These are phyloP conservation scores for Caligus rogercresseyi DNA, from an alignment of 1,140 invertebrate genomes.

Conservation along the genomic window DNA sequence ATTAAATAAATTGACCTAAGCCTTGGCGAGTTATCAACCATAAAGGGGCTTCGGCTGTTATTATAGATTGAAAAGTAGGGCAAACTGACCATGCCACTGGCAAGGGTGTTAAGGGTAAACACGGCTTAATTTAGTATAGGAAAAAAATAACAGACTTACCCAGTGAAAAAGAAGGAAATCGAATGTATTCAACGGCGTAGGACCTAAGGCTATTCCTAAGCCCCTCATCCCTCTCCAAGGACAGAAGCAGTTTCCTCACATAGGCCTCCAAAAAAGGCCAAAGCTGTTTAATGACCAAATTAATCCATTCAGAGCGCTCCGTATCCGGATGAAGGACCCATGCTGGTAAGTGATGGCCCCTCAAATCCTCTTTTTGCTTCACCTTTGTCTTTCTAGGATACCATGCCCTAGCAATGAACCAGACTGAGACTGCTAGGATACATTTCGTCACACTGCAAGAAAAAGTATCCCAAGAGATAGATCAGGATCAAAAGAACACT, in stretches of 20 bases:
- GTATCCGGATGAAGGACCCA: constrained; percentile 9
- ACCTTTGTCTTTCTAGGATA: not conserved
- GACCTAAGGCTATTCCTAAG: not conserved
- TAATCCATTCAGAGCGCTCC: constrained; percentile 15
- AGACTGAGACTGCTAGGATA: not conserved
- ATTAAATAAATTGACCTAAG: too few species aligned
- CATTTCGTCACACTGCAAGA: not conserved
- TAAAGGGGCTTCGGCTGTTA: too few species aligned
- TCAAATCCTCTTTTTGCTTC: not conserved
- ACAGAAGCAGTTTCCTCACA: not conserved
- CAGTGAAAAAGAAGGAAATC: not conserved
- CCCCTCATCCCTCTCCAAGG: not conserved
- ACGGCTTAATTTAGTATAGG: too few species aligned
- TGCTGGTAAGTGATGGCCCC: not conserved
- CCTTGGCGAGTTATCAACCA: too few species aligned
- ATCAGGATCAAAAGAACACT: not conserved
- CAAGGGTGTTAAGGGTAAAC: too few species aligned
- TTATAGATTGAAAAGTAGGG: too few species aligned
- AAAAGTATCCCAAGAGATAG: not conserved
- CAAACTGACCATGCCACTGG: too few species aligned
- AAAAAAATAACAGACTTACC: too few species aligned
- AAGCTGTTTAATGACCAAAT: not conserved
- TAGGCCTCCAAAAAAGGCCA: constrained; percentile 10
- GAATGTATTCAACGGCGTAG: not conserved
- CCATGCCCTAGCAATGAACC: not conserved